Evolutionary conservation across 2,113 vertebrate genomes (phyloP).

Genomic region (Notarius lentiginosus): DNA sequence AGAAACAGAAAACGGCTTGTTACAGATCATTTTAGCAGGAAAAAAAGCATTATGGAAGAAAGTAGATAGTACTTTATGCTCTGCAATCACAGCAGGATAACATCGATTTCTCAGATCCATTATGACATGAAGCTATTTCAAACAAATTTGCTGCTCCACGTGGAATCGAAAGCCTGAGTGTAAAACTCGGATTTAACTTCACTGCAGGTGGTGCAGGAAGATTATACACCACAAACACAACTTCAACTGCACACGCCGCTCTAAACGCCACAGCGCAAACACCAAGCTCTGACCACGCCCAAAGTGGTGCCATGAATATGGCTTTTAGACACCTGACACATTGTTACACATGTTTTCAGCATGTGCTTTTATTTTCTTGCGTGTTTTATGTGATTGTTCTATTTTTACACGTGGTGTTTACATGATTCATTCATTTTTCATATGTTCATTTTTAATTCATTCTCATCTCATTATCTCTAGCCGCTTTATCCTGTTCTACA

Average conservation of each 20-base stretch:
- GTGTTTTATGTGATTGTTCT: not conserved
- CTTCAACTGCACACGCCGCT: constrained; percentile 8
- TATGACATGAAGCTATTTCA: constrained; percentile 2
- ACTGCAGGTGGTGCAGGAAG: not conserved
- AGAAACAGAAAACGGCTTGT: not conserved
- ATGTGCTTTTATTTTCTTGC: not conserved
- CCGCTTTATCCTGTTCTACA: no score
- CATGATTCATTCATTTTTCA: not conserved
- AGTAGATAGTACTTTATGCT: not conserved
- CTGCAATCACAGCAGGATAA: constrained; percentile 3
- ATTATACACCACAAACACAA: not conserved
- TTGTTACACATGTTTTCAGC: not conserved
- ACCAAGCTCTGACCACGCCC: not conserved
- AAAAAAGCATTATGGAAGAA: not conserved
- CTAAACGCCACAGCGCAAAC: not conserved
- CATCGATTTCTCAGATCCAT: not conserved
- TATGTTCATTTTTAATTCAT: not conserved
- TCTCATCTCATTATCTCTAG: no score
- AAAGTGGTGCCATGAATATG: not conserved
- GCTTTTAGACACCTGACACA: not conserved
- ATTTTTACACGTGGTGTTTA: not conserved
- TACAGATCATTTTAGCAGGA: not conserved
- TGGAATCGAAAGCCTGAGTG: not conserved
- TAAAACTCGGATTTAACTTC: not conserved
- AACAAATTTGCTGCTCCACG: not conserved